These are phyloP conservation scores for Sarcophaga carnaria DNA, from an alignment of 2,888 invertebrate species.

Conservation along the genomic window DNA sequence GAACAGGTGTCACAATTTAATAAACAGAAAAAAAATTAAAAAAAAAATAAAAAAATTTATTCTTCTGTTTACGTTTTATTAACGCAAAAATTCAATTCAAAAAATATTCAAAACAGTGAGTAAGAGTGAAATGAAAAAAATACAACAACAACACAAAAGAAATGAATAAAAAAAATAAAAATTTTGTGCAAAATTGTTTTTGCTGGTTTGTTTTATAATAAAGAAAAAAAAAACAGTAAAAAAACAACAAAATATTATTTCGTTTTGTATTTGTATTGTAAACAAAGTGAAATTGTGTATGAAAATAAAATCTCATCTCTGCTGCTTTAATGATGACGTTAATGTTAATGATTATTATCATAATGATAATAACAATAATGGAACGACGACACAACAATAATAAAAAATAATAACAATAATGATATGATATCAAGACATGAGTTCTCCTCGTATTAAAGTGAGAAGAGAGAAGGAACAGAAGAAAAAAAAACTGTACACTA, in stretches of 20 bases:
- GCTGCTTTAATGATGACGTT: slow-evolving; percentile 47
- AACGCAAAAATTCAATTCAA: too few relatives aligned
- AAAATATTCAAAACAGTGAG: too few relatives aligned
- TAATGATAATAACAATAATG: slow-evolving; percentile 41
- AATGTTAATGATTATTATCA: slow-evolving; percentile 64
- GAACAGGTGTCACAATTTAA: too few relatives aligned
- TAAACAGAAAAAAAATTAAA: too few relatives aligned
- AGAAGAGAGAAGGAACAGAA: too few relatives aligned
- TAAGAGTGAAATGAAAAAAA: too few relatives aligned
- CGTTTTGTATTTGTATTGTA: background rate
- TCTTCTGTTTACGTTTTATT: too few relatives aligned
- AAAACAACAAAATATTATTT: too few relatives aligned
- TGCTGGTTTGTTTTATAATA: background rate
- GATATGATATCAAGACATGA: slow-evolving; percentile 28
- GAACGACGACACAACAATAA: slow-evolving; percentile 29
- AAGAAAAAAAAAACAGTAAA: background rate
- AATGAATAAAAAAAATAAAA: background rate
- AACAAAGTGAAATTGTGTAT: slow-evolving; percentile 5
- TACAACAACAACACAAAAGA: too few relatives aligned
- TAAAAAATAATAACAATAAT: slow-evolving; percentile 44
- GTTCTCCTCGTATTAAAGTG: too few relatives aligned
- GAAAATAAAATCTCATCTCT: slow-evolving; percentile 26
- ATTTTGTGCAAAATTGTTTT: slow-evolving; percentile 7
- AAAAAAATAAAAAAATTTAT: too few relatives aligned
- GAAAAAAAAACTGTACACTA: too few relatives aligned